A percentile compares a stretch with the other conserved stretches of the same genome.
These are phyloP conservation scores for Seladonia tumulorum DNA, from an alignment of 2,888 invertebrate genomes.

Conservation along the genomic window DNA sequence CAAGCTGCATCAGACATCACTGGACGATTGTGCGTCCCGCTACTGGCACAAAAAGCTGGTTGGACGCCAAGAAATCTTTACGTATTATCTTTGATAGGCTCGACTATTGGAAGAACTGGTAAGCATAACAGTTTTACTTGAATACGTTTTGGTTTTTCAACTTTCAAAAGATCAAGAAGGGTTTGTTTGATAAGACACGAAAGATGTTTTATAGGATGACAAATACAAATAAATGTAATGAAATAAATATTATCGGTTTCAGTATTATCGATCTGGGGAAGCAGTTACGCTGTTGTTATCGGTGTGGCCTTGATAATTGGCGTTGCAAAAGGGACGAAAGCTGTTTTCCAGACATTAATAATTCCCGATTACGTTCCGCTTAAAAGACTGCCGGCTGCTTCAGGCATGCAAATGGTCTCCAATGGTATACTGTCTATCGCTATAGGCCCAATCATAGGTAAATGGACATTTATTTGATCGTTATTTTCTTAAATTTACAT, in stretches of 20 bases:
- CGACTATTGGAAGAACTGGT: constrained; percentile 82
- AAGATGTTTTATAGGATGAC: too few relatives aligned
- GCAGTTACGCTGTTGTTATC: constrained; percentile 89
- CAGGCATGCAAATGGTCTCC: constrained; percentile 91
- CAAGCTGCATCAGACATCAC: constrained; percentile 83
- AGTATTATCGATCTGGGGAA: constrained; percentile 89
- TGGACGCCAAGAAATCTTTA: constrained; percentile 82
- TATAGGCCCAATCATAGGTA: constrained; percentile 87
- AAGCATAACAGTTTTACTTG: constrained; percentile 60
- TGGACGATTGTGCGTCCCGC: constrained; percentile 82
- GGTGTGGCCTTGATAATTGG: constrained; percentile 91
- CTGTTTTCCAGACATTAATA: constrained; percentile 91
- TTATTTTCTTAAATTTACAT: neutral
- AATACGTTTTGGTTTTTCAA: neutral
- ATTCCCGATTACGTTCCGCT: constrained; percentile 91
- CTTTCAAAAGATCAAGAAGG: neutral
- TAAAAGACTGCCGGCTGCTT: constrained; percentile 91
- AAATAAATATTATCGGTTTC: constrained; percentile 80
- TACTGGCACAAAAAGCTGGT: constrained; percentile 78
- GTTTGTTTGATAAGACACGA: too few relatives aligned
- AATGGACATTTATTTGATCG: constrained; percentile 4
- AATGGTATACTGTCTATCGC: constrained; percentile 90
- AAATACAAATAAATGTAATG: neutral
- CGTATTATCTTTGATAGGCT: constrained; percentile 79
- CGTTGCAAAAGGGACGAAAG: constrained; percentile 91